phyloP scores from a whole-genome alignment of 2,797 vertebrate genomes.

The Cebuella pygmaea region DNA sequence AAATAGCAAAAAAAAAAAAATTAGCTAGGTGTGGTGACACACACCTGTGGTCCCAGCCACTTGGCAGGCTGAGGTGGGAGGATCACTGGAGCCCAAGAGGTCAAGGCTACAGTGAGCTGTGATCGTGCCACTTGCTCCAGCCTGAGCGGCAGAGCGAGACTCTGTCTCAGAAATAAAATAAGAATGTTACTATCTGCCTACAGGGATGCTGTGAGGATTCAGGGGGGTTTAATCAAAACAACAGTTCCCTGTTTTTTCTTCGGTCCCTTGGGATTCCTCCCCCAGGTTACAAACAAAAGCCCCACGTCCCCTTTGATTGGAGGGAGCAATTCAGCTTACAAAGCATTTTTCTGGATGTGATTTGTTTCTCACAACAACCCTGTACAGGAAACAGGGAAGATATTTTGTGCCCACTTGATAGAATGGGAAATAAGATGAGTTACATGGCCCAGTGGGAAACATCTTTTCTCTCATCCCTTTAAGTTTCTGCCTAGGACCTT shows the following conservation, averaged over 20 bases:
- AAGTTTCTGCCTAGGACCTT: neutral
- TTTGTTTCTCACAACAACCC: neutral
- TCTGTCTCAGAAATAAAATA: neutral
- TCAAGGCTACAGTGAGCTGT: neutral
- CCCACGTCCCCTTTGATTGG: neutral
- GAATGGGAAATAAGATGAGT: neutral
- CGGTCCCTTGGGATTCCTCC: neutral
- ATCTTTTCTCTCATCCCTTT: neutral
- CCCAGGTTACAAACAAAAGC: neutral
- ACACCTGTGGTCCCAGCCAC: neutral
- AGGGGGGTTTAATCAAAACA: neutral
- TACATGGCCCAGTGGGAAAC: neutral
- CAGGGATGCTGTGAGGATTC: neutral
- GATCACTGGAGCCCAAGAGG: neutral
- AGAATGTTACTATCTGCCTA: neutral
- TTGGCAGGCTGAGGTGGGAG: neutral
- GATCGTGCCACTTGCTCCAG: neutral
- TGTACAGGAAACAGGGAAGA: neutral
- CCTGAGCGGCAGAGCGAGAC: neutral
- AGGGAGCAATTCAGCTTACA: neutral
- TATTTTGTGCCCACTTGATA: neutral
- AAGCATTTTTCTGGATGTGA: neutral
- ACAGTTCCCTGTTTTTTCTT: neutral
- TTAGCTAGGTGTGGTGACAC: neutral
- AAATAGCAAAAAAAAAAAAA: no score